Conservation (phyloP, 2,797 vertebrate genomes). For the Thalassophryne amazonica region DNA sequence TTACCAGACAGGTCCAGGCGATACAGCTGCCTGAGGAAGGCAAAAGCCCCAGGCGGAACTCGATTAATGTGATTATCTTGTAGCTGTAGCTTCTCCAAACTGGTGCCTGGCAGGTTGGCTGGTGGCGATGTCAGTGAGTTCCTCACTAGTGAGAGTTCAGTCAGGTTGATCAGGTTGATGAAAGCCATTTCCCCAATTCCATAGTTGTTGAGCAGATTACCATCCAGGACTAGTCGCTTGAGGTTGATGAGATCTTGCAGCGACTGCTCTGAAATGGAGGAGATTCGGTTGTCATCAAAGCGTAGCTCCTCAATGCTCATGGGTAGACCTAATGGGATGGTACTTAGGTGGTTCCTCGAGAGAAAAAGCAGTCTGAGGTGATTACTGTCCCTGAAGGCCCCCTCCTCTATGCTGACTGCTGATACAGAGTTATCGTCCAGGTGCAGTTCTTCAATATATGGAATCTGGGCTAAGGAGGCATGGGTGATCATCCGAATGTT, state of each 20-base stretch:
- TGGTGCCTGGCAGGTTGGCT: constrained; percentile 91
- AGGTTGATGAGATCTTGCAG: constrained; percentile 98
- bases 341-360: constrained; percentile 97
- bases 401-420: constrained; percentile 97
- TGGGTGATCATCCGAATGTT: constrained; percentile 98
- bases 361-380: constrained; percentile 96
- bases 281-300: constrained; percentile 99
- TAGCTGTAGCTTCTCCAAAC: constrained; percentile 94
- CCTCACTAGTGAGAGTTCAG: constrained; percentile 94
- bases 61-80: constrained; percentile 99
- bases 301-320: constrained; percentile 97
- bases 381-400: constrained; percentile 94
- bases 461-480: constrained; percentile 93
- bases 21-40: constrained; percentile 93
- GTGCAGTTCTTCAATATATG: constrained; percentile 96
- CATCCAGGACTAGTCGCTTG: constrained; percentile 95
- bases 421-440: constrained; percentile 99
- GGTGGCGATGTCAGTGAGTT: constrained; percentile 95
- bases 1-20: constrained; percentile 98
- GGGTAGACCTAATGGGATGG: constrained; percentile 94
- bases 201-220: constrained; percentile 96
- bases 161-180: constrained; percentile 92
- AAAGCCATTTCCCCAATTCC: constrained; percentile 96
- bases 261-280: constrained; percentile 93
- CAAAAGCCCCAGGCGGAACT: constrained; percentile 91